Evolutionary conservation across 2,113 vertebrate genomes (phyloP).

Genomic region (Himantopus leucocephalus): DNA sequence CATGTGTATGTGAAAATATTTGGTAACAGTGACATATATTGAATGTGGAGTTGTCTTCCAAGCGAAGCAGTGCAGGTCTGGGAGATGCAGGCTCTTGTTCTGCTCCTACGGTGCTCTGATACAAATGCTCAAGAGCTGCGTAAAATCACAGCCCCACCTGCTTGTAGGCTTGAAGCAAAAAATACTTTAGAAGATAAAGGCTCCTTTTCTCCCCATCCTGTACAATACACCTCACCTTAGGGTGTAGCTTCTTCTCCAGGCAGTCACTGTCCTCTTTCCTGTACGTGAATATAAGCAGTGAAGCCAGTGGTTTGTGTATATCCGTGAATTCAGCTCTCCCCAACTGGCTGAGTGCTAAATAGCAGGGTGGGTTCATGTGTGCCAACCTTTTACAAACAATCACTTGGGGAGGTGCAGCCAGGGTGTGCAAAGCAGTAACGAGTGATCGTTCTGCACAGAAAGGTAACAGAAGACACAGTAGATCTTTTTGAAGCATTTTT

Average conservation of each 20-base stretch:
- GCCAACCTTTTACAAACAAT: background rate
- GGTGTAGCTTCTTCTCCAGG: background rate
- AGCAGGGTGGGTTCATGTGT: background rate
- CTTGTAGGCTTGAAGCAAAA: background rate
- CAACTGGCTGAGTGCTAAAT: background rate
- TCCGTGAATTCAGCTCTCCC: background rate
- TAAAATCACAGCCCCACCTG: background rate
- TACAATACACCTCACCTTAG: background rate
- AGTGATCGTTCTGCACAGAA: background rate
- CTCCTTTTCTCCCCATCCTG: background rate
- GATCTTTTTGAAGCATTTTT: background rate
- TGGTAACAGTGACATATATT: background rate
- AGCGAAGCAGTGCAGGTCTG: background rate
- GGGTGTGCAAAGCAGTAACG: background rate
- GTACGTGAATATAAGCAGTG: background rate
- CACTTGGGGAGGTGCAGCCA: background rate
- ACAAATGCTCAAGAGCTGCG: background rate
- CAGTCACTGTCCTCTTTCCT: background rate
- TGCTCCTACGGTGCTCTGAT: accelerated
- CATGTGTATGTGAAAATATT: background rate
- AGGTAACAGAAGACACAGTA: background rate
- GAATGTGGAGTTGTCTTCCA: background rate
- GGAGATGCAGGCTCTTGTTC: accelerated
- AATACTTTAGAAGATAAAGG: background rate
- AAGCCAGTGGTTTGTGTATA: background rate